Evolutionary conservation across 2,113 vertebrate genomes (phyloP), one percentile per base, ranked within the genome.

Genomic region (Salminus brasiliensis): DNA sequence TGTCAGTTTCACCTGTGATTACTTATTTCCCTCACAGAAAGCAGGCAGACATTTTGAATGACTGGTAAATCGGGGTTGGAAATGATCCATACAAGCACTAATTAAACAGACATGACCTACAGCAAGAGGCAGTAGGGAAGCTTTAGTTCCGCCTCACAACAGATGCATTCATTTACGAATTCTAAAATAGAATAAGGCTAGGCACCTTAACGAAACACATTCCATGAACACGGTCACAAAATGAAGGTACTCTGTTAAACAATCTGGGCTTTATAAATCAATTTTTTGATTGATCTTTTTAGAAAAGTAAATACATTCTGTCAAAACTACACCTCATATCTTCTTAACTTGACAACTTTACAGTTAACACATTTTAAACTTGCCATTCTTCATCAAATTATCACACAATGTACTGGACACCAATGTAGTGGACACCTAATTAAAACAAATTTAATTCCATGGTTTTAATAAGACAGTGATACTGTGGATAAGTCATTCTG

Each of bases 1-100:
- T 39, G 62, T 66, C 62, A 66, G 32, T 66, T 66, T 66, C 11
- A 66, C 62, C 39, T 39, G 36, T 66, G 32, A 11, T n/a, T 36
- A 66, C 10, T 66, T n/a, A 9, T 66, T 36, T 39, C 36, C 9
- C 34, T 66, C 18, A 23, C 62, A 66, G 21, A 36, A 21, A 66
- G n/a, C 62, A n/a, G 62, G 18, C 32, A 66, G 34, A n/a, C 32
- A n/a, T 66, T 27, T 39, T 66, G 34, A 66, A 39, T 23, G 62
- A 39, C 62, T 39, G 62, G 32, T 66, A 36, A 66, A 66, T 25
- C 11, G 62, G 10, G 34, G 16, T 36, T 21, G n/a, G 62, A 66
- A 66, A 66, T 66, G 32, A 66, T 39, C 32, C 32, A 39, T 36
- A 21, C 21, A 66, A 66, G 32, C 62, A 11, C 34, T 66, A 39